These are phyloP conservation scores for Drosophila nebulosa DNA, from an alignment of 1,140 invertebrate genomes.

Conservation along the genomic window DNA sequence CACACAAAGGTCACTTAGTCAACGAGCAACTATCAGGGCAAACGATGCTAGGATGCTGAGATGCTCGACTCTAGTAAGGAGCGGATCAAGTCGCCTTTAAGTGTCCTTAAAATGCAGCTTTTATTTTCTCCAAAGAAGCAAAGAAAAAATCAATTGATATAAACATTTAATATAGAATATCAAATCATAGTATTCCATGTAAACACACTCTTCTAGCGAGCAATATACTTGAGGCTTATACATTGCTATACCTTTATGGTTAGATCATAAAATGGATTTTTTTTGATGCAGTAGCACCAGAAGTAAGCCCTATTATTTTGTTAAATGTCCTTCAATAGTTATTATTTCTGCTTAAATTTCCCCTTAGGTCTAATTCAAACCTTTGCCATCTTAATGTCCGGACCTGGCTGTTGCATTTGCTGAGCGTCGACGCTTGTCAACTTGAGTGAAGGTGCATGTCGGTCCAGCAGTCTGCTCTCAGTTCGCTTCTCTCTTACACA, in stretches of 20 bases:
- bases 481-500: not conserved
- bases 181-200: too few relatives aligned
- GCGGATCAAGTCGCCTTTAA: not conserved
- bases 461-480: constrained; percentile 23
- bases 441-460: constrained; percentile 55
- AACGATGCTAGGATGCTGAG: constrained; percentile 29
- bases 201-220: too few relatives aligned
- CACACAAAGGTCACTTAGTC: constrained; percentile 74
- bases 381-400: not conserved
- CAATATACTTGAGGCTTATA: too few relatives aligned
- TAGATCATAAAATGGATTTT: too few relatives aligned
- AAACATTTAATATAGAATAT: too few relatives aligned
- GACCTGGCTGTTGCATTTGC: constrained; percentile 1
- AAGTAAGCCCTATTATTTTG: too few relatives aligned
- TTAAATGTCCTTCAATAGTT: too few relatives aligned
- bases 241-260: too few relatives aligned
- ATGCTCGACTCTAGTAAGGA: not conserved
- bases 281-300: too few relatives aligned
- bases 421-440: constrained; percentile 49
- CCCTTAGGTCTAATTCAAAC: not conserved
- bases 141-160: too few relatives aligned
- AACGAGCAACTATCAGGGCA: constrained; percentile 64
- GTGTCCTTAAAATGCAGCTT: not conserved
- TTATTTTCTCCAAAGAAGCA: not conserved
- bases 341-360: not conserved